phyloP scores from a whole-genome alignment of 2,888 invertebrate species.

The Metallyticus violacea region DNA sequence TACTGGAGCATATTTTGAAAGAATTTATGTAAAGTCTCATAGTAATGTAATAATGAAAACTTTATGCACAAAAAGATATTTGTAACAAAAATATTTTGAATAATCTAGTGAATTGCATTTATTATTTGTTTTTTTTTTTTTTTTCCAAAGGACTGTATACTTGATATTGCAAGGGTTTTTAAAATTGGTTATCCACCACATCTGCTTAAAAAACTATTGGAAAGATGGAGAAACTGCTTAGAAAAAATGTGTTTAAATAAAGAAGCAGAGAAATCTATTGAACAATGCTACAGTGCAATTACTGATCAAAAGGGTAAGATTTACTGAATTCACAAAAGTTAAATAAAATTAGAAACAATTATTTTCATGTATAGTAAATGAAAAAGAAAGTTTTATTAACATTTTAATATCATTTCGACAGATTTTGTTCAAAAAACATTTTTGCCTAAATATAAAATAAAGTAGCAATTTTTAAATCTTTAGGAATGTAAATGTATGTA shows the following conservation, averaged over 20 bases:
- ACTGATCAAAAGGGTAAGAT: conserved; percentile 28
- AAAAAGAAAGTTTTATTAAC: no score
- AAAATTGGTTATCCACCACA: conserved; percentile 60
- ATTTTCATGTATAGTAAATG: no score
- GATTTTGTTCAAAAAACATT: no score
- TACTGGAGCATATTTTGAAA: neutral
- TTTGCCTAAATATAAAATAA: no score
- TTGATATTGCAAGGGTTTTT: conserved; percentile 61
- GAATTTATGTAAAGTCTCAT: neutral
- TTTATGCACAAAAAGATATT: no score
- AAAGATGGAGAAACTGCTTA: conserved; percentile 64
- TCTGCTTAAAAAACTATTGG: conserved; percentile 60
- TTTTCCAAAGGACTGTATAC: conserved; percentile 53
- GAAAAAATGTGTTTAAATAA: conserved; percentile 51
- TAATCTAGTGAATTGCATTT: no score
- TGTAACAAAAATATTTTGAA: no score
- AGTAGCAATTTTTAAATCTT: no score
- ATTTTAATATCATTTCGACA: no score
- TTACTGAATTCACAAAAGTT: neutral
- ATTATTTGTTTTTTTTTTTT: neutral
- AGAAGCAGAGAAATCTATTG: conserved; percentile 42
- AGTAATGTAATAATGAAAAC: no score
- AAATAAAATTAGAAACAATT: no score
- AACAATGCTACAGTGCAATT: conserved; percentile 6
- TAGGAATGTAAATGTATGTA: no score